These are phyloP conservation scores for Carassius auratus DNA, from an alignment of 2,113 vertebrate genomes.

Conservation along the genomic window DNA sequence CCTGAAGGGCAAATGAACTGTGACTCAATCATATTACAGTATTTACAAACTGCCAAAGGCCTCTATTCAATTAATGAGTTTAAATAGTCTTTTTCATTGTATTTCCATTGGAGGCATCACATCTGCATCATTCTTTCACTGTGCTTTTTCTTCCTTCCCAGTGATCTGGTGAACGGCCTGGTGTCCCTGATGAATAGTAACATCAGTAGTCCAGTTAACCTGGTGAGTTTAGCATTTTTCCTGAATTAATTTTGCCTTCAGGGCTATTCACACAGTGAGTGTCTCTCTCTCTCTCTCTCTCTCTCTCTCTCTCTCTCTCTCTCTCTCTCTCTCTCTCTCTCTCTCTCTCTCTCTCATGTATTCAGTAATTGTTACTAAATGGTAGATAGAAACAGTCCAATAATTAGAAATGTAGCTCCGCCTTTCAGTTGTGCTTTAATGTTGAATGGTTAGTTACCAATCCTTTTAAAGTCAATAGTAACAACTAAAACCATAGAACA, in stretches of 20 bases:
- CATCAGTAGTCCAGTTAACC: constrained; percentile 96
- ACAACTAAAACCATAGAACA: too few relatives aligned
- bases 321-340: too few relatives aligned
- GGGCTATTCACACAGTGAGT: too few relatives aligned
- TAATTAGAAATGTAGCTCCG: too few relatives aligned
- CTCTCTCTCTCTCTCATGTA: too few relatives aligned
- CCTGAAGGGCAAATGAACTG: neutral
- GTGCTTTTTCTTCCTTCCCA: constrained; percentile 61
- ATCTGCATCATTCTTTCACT: neutral
- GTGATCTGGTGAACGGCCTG: constrained; percentile 95
- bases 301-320: too few relatives aligned
- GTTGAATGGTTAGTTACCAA: neutral
- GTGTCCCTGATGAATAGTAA: constrained; percentile 98
- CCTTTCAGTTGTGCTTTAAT: neutral
- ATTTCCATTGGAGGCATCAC: neutral
- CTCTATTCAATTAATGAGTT: neutral
- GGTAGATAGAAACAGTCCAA: too few relatives aligned
- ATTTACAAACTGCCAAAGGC: neutral
- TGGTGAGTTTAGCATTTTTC: constrained; percentile 80
- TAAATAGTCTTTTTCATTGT: too few relatives aligned
- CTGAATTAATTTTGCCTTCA: neutral
- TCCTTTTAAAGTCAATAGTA: too few relatives aligned
- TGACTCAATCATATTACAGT: neutral
- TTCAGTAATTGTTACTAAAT: too few relatives aligned
- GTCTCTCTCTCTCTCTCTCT: too few relatives aligned